A percentile compares a stretch with the other conserved stretches of the same genome.
These are phyloP conservation scores for Ursus arctos DNA, from an alignment of 2,113 vertebrate species.

Conservation along the genomic window DNA sequence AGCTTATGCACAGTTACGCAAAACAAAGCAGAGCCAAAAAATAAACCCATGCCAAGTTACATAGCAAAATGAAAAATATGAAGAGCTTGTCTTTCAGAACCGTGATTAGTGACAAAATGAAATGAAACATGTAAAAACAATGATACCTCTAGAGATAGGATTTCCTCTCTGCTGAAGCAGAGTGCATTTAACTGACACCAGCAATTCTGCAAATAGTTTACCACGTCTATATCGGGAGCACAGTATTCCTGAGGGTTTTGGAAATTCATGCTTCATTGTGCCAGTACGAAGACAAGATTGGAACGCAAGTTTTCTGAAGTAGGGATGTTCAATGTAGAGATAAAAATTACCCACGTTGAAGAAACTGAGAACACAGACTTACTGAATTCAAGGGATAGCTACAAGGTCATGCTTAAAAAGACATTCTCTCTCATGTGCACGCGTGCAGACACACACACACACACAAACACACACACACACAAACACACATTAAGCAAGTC, in stretches of 20 bases:
- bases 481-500: neutral
- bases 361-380: neutral
- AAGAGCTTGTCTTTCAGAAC: slow-evolving; percentile 48
- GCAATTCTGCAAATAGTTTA: neutral
- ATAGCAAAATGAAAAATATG: neutral
- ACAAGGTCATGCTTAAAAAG: slow-evolving; percentile 20
- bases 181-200: neutral
- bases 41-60: neutral
- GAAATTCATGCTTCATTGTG: slow-evolving; percentile 23
- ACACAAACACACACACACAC: neutral
- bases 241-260: neutral
- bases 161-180: neutral
- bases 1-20: neutral
- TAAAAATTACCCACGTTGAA: neutral
- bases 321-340: neutral
- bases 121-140: slow-evolving; percentile 45
- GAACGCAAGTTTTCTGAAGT: slow-evolving; percentile 29
- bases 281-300: neutral
- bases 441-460: neutral
- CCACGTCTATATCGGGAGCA: neutral
- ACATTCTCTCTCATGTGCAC: neutral
- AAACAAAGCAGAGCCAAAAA: neutral
- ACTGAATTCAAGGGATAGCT: slow-evolving; percentile 19
- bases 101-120: slow-evolving; percentile 41
- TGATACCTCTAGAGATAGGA: neutral